Base-by-base conservation (phyloP, 2,113 vertebrate genomes). In the Motacilla alba region DNA sequence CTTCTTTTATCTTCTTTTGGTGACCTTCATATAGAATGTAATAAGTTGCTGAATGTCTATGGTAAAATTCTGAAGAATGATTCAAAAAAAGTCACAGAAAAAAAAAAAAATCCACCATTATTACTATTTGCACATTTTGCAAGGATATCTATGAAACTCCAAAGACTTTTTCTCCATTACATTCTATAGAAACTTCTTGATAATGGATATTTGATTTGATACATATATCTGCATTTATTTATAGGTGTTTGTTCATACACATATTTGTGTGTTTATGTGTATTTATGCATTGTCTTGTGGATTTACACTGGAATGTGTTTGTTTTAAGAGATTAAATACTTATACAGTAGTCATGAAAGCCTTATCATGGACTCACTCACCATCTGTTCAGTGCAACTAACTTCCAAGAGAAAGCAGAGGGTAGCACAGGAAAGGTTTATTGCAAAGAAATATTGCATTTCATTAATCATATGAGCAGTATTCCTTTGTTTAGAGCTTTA, bases 271-370 rank as follows among this genome's bases (percentile, higher is more conserved):
- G 4, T 73, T 8, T 49, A 5, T 35, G 6, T 43, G 8, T 64
- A 20, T 37, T 23, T 58, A 11, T 70, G 41, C 22, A 30, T 52
- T 75, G 49, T 49, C 49, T 64, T 35, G 58, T 68, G 66, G 77
- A 79, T 94, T 95, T 91, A 44, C 27, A 19, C 9, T 64, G 53
- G 49, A 92, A 31, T 16, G 41, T 89, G 43, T 55, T 69, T 88
- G 28, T 83, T 93, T 85, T 63, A 78, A 81, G 60, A 89, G 86
- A 92, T 92, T 94, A 90, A 93, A 89, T 70, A 52, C 33, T 64
- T n/a, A 8, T 23, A 43, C 10, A n/a, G 22, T 31, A 72, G 87
- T 43, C 77, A 47, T 60, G 81, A 88, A 90, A 90, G 33, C n/a
- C 37, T 86, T 74, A 24, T 35, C 8, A 1, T 52, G 35, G 68